Conservation (phyloP, 2,888 invertebrate genomes). For the Sabatieria punctata region DNA sequence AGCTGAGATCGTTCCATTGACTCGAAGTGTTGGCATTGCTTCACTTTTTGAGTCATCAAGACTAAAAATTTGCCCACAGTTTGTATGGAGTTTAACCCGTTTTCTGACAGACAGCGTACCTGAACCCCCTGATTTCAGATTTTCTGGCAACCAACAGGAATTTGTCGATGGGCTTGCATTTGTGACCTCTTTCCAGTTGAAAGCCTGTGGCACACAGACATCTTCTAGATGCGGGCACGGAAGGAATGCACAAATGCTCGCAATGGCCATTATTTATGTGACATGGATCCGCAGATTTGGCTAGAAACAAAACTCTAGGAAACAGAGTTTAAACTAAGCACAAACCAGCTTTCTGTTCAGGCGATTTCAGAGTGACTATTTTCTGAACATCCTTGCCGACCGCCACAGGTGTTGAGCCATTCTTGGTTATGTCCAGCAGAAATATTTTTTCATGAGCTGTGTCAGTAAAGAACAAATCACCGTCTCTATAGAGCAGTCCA, state of each 20-base stretch:
- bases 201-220: slow-evolving; percentile 85
- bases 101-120: too few species aligned
- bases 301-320: too few species aligned
- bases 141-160: slow-evolving; percentile 82
- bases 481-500: too few species aligned
- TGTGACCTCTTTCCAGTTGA: slow-evolving; percentile 54
- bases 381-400: slow-evolving; percentile 55
- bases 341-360: too few species aligned
- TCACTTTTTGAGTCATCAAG: too few species aligned
- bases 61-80: too few species aligned
- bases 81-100: too few species aligned
- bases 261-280: slow-evolving; percentile 72
- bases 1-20: too few species aligned
- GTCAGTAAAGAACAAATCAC: slow-evolving; percentile 67
- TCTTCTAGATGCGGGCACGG: slow-evolving; percentile 51
- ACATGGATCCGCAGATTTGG: slow-evolving; percentile 51
- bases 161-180: slow-evolving; percentile 50
- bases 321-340: too few species aligned
- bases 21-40: too few species aligned
- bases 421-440: too few species aligned
- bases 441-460: slow-evolving; percentile 52
- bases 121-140: slow-evolving; percentile 66
- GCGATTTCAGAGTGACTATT: slow-evolving; percentile 62
- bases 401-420: too few species aligned
- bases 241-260: slow-evolving; percentile 79